phyloP scores from a whole-genome alignment of 2,113 vertebrate genomes.

The Gallinago paraguaiae region DNA sequence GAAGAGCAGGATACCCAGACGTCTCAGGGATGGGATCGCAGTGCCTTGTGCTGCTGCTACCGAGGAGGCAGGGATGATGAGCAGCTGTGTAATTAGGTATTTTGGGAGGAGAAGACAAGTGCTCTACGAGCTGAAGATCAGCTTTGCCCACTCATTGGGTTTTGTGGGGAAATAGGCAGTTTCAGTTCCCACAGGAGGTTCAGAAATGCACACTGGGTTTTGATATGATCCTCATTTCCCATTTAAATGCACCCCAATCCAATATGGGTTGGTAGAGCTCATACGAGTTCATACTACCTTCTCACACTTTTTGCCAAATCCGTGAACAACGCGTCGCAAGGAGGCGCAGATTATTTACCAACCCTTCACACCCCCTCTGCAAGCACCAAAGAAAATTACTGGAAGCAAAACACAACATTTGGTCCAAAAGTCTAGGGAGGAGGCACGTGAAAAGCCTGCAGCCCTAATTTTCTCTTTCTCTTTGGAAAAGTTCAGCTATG shows the following conservation, averaged over 20 bases:
- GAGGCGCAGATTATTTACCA: not conserved
- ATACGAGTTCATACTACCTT: not conserved
- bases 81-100: not conserved
- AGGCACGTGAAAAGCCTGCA: not conserved
- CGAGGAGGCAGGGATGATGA: not conserved
- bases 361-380: not conserved
- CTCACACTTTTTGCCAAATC: not conserved
- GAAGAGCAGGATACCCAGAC: not conserved
- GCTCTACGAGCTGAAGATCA: not conserved
- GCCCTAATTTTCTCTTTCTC: not conserved
- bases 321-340: not conserved
- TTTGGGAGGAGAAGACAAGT: not conserved
- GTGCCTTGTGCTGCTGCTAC: not conserved
- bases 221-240: not conserved
- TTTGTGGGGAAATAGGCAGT: not conserved
- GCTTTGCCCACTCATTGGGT: not conserved
- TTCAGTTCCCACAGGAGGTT: not conserved
- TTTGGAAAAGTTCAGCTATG: not conserved
- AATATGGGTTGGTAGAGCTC: not conserved
- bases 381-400: not conserved
- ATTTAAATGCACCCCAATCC: not conserved
- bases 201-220: not conserved
- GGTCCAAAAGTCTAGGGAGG: not conserved
- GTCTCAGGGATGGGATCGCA: not conserved
- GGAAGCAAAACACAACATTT: not conserved